phyloP scores from a whole-genome alignment of 37 sponge, comb jelly and placozoan genomes.

The Oscarella lobularis region DNA sequence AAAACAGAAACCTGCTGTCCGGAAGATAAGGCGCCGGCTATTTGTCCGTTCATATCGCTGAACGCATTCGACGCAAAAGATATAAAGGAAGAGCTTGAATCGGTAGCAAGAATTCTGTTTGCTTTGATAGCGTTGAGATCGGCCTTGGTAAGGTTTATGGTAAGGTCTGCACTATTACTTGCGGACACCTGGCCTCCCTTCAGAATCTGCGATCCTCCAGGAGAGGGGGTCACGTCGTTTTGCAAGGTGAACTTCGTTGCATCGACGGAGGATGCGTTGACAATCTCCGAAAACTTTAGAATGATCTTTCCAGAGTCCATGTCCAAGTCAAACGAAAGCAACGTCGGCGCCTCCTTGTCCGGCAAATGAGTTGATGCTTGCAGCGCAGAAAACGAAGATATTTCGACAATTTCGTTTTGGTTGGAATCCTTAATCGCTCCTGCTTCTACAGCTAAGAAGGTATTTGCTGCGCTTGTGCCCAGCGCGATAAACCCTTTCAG shows the following conservation, averaged over 20 bases:
- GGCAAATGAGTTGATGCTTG: not conserved
- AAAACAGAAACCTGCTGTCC: constrained; percentile 5
- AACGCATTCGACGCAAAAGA: not conserved
- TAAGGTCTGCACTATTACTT: not conserved
- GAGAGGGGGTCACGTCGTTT: not conserved
- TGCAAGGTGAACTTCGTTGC: not conserved
- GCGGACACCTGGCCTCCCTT: constrained; percentile 19
- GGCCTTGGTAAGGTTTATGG: not conserved
- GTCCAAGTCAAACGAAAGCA: constrained; percentile 56
- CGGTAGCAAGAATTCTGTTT: not conserved
- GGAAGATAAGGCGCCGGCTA: not conserved
- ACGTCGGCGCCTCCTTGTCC: constrained; percentile 44
- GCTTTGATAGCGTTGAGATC: constrained; percentile 2
- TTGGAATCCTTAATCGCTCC: not conserved
- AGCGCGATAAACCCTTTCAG: not conserved
- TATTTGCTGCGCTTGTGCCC: not conserved
- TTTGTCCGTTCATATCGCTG: not conserved
- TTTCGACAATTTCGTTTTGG: not conserved
- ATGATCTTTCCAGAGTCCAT: constrained; percentile 40
- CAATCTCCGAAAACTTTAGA: constrained; percentile 48
- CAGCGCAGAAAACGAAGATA: not conserved
- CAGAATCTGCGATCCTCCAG: constrained; percentile 13
- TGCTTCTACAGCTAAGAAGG: not conserved
- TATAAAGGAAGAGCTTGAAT: not conserved
- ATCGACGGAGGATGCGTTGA: constrained; percentile 7